Evolutionary conservation across 2,888 invertebrate species (phyloP).

Genomic region (Chymomyza caudatula): DNA sequence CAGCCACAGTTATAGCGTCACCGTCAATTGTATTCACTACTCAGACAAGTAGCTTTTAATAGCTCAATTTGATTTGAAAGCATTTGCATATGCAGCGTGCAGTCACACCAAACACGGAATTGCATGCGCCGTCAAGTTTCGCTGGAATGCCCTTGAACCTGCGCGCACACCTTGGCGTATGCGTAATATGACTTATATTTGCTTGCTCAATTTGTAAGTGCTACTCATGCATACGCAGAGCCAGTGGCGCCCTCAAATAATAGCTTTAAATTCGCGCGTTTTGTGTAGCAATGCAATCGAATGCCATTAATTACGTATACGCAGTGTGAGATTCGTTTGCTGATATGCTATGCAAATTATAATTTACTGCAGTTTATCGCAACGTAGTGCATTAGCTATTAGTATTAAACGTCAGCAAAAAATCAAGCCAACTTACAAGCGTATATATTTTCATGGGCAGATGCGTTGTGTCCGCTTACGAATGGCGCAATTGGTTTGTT

Average conservation of each 20-base stretch:
- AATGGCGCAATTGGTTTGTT: background rate
- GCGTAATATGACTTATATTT: background rate
- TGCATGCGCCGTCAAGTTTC: background rate
- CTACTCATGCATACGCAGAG: background rate
- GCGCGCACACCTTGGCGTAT: background rate
- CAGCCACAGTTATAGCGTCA: no score
- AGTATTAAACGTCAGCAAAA: no score
- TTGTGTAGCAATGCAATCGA: background rate
- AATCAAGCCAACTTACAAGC: no score
- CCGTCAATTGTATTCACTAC: background rate
- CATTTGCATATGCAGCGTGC: background rate
- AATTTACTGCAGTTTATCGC: background rate
- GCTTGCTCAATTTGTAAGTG: background rate
- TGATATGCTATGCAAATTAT: background rate
- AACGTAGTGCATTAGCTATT: background rate
- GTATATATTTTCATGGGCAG: background rate
- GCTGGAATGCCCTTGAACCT: background rate
- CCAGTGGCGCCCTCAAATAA: background rate
- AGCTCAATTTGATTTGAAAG: background rate
- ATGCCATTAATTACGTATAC: background rate
- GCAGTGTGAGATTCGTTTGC: background rate
- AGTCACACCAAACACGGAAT: background rate
- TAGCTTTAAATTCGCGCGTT: background rate
- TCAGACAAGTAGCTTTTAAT: background rate
- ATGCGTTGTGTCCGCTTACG: background rate